Base-by-base conservation (phyloP, 2,888 invertebrate genomes). In the Drosophila leonis region DNA sequence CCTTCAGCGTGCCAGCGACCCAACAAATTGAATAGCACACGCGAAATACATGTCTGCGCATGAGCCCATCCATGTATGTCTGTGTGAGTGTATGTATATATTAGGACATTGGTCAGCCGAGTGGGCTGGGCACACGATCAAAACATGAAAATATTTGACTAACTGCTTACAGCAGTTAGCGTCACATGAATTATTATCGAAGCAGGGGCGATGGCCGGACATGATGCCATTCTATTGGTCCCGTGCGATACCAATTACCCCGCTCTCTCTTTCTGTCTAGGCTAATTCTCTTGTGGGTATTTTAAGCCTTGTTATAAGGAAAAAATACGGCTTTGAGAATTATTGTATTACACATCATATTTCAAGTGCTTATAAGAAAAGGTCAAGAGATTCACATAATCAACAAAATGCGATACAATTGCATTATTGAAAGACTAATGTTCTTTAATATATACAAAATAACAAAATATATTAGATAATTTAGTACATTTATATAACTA, bases 71-170 rank as follows among this genome's bases (percentile, higher is more conserved):
- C 7, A 7, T 12, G 29, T 18, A n/a, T 29, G n/a, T 29, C 5
- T 13, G 18, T 8, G 31, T 31, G 24, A 15, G 33, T 13, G 12
- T 27, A 4, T 54, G n/a, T 39, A 37, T 54, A 65, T 60, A 46
- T 77, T 66, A 72, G 78, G 65, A 49, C 54, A 46, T 76, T 54
- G 63, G 64, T 60, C 54, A 72, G 65, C 62, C 84, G 57, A 84
- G 87, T 90, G 83, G 86, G 83, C 75, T 82, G 85, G 89, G 65
- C 86, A 82, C 74, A 82, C 82, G 92, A 91, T 91, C 91, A 91
- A 78, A 91, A 91, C 91, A 91, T 88, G 75, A 84, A 92, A 91
- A 91, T 92, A 92, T 91, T 87, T 86, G 80, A 81, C 82, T 84
- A 79, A 82, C 73, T 70, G 90, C 85, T 86, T 86, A 86, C 90